Conservation (phyloP, 2,797 vertebrate species). For the Leucoraja ocellata region DNA sequence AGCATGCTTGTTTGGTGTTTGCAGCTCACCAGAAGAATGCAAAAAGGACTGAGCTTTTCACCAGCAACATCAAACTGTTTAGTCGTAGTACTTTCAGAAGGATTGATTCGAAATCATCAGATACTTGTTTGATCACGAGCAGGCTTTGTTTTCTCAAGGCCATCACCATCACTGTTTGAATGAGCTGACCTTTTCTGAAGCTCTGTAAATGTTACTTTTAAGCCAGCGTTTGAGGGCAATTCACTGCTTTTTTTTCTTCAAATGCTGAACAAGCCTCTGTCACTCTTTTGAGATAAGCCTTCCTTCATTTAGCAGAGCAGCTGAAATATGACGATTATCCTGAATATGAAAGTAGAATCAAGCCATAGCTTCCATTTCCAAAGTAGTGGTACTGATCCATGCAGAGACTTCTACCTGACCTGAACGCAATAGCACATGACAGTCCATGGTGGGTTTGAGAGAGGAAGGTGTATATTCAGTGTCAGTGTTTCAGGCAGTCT, state of each 20-base stretch:
- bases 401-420: too few species aligned
- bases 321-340: not conserved
- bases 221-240: not conserved
- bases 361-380: not conserved
- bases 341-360: not conserved
- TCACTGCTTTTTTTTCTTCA: not conserved
- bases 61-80: not conserved
- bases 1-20: too few species aligned
- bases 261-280: not conserved
- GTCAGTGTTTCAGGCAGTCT: too few species aligned
- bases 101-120: not conserved
- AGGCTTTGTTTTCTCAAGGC: not conserved
- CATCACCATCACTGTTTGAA: not conserved
- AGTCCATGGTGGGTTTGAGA: too few species aligned
- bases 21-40: not conserved
- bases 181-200: not conserved
- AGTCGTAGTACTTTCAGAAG: not conserved
- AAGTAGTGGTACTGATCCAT: not conserved
- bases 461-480: too few species aligned
- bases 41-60: not conserved
- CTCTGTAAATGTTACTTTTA: constrained; percentile 2
- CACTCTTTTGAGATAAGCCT: not conserved
- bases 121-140: not conserved
- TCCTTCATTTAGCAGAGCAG: not conserved
- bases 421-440: too few species aligned